These are phyloP conservation scores for Typhlichthys subterraneus DNA, from an alignment of 2,797 vertebrate genomes.

Conservation along the genomic window DNA sequence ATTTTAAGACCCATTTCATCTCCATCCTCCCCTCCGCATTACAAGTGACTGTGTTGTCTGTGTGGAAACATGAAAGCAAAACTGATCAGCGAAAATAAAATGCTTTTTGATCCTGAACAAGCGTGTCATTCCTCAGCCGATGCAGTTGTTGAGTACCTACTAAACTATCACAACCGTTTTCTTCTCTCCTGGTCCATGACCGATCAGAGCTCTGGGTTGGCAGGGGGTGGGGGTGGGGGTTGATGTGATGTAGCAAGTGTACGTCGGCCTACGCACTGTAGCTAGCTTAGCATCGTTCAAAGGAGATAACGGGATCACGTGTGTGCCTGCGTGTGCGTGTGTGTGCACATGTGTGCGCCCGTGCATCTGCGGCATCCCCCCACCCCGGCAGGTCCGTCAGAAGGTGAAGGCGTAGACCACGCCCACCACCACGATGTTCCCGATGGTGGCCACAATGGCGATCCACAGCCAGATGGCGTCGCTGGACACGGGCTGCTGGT, in stretches of 20 bases:
- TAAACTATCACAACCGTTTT: conserved; percentile 9
- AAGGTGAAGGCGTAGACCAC: conserved; percentile 97
- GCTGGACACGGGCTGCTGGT: conserved; percentile 86
- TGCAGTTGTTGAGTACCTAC: background rate
- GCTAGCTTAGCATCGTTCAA: conserved; percentile 21
- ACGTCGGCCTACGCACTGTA: conserved; percentile 21
- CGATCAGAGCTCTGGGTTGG: conserved; percentile 18
- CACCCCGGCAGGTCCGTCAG: conserved; percentile 68
- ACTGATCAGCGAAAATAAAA: conserved; percentile 28
- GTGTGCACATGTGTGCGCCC: background rate
- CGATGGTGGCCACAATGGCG: conserved; percentile 95
- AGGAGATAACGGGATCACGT: conserved; percentile 15
- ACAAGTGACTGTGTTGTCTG: conserved; percentile 41
- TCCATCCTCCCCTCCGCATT: conserved; percentile 43
- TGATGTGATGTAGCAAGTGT: conserved; percentile 1
- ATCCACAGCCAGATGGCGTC: conserved; percentile 98
- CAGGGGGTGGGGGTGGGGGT: conserved; percentile 1
- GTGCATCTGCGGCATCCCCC: background rate
- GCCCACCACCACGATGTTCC: conserved; percentile 97
- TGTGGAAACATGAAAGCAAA: conserved; percentile 55
- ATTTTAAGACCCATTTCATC: conserved; percentile 57
- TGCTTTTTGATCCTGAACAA: conserved; percentile 22
- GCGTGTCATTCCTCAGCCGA: background rate
- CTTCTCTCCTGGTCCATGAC: conserved; percentile 14
- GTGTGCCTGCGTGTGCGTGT: conserved; percentile 1